Evolutionary conservation across 1,140 invertebrate genomes (phyloP), one percentile per base, ranked within the genome.

Genomic region (Carposina sasakii): DNA sequence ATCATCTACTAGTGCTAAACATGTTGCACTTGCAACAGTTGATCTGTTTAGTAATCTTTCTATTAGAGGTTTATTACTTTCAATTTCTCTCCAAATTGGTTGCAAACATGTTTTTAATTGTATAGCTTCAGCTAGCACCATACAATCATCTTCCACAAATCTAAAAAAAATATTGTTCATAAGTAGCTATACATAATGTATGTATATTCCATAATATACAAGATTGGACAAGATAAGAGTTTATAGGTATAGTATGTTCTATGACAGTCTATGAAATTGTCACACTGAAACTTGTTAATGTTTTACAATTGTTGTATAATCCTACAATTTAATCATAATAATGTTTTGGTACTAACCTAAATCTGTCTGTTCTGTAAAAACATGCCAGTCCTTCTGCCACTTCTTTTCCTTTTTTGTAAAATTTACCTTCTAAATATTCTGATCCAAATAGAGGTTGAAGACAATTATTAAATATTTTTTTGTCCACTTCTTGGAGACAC

Each of bases 401-500:
- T 42, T 89, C 76, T 16, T 90, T 90, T 36, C 90, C 91, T 82
- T 97, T 97, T 36, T 88, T 86, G 60, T 88, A 86, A 67, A 91
- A 91, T 40, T 88, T 61, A 10, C 91, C 90, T 42, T 88, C 75
- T 43, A 90, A 89, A 3, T 89, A 86, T 6, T 88, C 51, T 5
- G 62, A 49, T 9, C 69, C 63, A 0, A 98, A 78, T 15, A 90
- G 76, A 9, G 90, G 89, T 24, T 78, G 56, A n/a, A 97, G 85
- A 69, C 94, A 91, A 57, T 88, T 71, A 13, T 91, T 72, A 71
- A 92, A 97, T 19, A 96, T 83, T 83, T 92, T 94, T 9, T 61
- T 70, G 76, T 98, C 96, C 0, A 97, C 94, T 88, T 98, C 96
- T 90, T 98, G 96, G 10, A 98, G 81, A 67, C 96, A 98, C 26